Evolutionary conservation across 1,140 invertebrate species (phyloP).

Genomic region (Caenorhabditis brenneri): DNA sequence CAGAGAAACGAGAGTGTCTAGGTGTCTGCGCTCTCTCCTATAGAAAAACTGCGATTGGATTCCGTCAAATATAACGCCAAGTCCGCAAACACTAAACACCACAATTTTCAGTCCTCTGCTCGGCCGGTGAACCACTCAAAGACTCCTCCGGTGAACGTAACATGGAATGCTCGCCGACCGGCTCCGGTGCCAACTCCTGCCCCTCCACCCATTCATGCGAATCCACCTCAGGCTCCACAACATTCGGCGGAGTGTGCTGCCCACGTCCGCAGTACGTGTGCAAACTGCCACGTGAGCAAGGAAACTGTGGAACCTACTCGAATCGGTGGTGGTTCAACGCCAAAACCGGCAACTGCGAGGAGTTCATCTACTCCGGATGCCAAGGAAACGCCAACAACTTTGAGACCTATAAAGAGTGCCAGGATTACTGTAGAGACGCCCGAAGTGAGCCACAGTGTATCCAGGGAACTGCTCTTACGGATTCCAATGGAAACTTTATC

Average conservation of each 20-base stretch:
- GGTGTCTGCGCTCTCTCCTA: no score
- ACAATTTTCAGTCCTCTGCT: conserved; percentile 63
- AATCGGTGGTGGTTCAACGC: conserved; percentile 71
- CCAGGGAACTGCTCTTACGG: conserved; percentile 69
- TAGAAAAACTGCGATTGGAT: background rate
- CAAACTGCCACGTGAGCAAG: conserved; percentile 68
- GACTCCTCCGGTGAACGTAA: conserved; percentile 69
- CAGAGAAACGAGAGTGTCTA: no score
- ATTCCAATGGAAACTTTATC: conserved; percentile 71
- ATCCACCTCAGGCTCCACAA: conserved; percentile 65
- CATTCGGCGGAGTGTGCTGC: conserved; percentile 65
- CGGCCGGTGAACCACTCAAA: conserved; percentile 69
- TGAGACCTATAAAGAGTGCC: conserved; percentile 70
- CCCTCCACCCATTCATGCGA: conserved; percentile 69
- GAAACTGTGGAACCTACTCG: conserved; percentile 69
- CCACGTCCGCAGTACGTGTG: conserved; percentile 69
- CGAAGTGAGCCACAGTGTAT: conserved; percentile 68
- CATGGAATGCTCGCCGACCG: conserved; percentile 70
- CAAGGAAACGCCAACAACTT: conserved; percentile 64
- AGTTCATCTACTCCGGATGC: conserved; percentile 70
- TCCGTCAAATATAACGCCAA: background rate
- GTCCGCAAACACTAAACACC: background rate
- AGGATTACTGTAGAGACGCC: conserved; percentile 69
- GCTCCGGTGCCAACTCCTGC: conserved; percentile 66
- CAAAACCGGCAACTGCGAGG: conserved; percentile 70